phyloP scores from a whole-genome alignment of 2,113 vertebrate species.

The Ranitomeya imitator region DNA sequence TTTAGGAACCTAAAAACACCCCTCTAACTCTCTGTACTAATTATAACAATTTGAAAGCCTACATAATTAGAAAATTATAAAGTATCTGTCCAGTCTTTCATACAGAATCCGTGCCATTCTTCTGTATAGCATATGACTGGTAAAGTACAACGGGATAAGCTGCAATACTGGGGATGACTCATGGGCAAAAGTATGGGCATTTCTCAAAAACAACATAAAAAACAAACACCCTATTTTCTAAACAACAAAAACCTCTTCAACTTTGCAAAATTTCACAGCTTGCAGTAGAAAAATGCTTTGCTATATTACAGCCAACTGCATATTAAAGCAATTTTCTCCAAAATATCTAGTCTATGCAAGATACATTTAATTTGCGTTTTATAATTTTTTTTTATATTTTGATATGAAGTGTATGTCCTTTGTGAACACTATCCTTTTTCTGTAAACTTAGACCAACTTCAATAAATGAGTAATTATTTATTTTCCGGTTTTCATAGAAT shows the following conservation, averaged over 20 bases:
- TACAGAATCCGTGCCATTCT: neutral
- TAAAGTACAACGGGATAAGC: neutral
- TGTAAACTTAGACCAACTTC: neutral
- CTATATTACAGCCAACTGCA: neutral
- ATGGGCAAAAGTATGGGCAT: neutral
- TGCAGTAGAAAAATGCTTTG: neutral
- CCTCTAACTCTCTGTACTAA: no score
- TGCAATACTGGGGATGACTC: neutral
- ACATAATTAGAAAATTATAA: neutral
- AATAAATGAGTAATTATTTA: neutral
- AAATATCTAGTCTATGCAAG: neutral
- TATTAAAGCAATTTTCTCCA: neutral
- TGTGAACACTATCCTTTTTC: neutral
- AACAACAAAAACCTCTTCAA: neutral
- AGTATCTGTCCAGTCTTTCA: neutral
- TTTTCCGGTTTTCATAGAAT: neutral
- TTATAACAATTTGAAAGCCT: neutral
- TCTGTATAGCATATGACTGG: neutral
- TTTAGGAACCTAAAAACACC: no score
- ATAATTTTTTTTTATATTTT: neutral
- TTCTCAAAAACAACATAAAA: neutral
- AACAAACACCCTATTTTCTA: neutral
- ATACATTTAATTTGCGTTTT: neutral
- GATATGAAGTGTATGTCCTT: neutral
- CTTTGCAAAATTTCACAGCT: neutral